phyloP scores from a whole-genome alignment of 2,113 vertebrate species.

The Oceanodroma tethys region DNA sequence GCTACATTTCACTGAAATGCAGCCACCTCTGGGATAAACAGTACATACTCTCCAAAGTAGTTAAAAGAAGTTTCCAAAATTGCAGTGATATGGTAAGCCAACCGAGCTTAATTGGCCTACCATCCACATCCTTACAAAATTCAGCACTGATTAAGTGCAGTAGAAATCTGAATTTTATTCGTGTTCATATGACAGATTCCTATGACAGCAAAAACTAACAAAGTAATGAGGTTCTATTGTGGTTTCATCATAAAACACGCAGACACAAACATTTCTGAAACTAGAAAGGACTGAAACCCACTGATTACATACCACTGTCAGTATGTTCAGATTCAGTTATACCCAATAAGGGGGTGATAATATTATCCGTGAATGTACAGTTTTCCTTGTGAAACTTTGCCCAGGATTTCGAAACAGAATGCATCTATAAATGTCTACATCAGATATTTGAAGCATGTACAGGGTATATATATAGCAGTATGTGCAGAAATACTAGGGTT shows the following conservation, averaged over 20 bases:
- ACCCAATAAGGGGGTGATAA: background rate
- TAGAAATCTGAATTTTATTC: background rate
- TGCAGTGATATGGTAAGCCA: background rate
- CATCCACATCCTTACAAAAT: background rate
- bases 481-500: background rate
- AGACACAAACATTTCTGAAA: background rate
- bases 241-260: background rate
- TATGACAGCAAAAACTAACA: background rate
- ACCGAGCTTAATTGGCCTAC: background rate
- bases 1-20: background rate
- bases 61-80: background rate
- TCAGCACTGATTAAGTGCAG: background rate
- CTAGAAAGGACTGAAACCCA: background rate
- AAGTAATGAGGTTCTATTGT: background rate
- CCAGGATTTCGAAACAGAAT: background rate
- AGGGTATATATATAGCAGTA: background rate
- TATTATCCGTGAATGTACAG: fast-evolving
- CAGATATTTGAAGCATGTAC: background rate
- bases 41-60: background rate
- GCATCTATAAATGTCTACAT: fast-evolving
- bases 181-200: background rate
- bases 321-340: background rate
- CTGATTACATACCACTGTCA: background rate
- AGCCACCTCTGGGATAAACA: background rate
- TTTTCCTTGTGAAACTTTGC: background rate